phyloP scores from a whole-genome alignment of 1,140 invertebrate species.

The Trichoplusia ni region DNA sequence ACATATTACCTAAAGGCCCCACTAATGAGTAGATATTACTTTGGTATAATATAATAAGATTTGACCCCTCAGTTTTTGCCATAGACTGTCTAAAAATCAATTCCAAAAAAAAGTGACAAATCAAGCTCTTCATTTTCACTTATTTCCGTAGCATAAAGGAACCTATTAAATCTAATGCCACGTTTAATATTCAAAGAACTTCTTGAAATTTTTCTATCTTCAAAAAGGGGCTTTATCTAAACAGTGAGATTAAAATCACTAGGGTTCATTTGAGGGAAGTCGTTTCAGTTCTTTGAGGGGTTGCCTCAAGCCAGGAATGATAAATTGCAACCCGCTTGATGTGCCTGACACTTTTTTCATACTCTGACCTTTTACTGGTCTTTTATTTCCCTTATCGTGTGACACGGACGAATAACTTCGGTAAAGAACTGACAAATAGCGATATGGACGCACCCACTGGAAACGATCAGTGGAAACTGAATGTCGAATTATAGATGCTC shows the following conservation, averaged over 20 bases:
- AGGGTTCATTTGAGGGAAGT: constrained; percentile 45
- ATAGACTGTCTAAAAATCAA: no score
- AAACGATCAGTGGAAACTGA: neutral
- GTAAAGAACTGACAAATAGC: constrained; percentile 56
- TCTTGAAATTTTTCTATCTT: constrained; percentile 41
- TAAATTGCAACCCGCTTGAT: constrained; percentile 55
- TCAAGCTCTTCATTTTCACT: constrained; percentile 5
- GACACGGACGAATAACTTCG: constrained; percentile 54
- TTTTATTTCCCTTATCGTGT: constrained; percentile 56
- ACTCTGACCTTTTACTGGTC: constrained; percentile 43
- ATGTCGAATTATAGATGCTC: no score
- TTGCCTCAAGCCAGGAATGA: constrained; percentile 45
- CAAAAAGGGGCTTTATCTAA: constrained; percentile 51
- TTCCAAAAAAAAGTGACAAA: no score
- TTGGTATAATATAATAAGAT: no score
- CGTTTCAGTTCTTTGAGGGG: constrained; percentile 50
- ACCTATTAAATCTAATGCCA: constrained; percentile 13
- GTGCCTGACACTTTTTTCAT: constrained; percentile 53
- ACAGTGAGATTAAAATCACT: constrained; percentile 58
- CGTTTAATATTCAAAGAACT: constrained; percentile 47
- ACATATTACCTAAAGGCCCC: no score
- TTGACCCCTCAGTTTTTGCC: no score
- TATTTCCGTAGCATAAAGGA: constrained; percentile 15
- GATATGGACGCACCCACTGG: constrained; percentile 14
- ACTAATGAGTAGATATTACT: no score